Base-by-base conservation (phyloP, 2,113 vertebrate species). In the Cyphomyrus discorhynchus region DNA sequence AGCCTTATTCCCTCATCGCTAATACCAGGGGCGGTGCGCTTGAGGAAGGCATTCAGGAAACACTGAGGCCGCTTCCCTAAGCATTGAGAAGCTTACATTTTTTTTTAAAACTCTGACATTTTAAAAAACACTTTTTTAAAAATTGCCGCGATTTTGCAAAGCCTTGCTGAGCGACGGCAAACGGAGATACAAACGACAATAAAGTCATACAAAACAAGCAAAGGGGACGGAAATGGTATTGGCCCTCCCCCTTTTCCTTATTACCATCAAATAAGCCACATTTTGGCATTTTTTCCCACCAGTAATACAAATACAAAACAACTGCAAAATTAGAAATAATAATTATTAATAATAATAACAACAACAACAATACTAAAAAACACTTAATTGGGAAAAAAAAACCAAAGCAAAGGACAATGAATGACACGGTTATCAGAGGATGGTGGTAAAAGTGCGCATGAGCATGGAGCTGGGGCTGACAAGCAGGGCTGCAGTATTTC, bases 1-100 rank as follows among this genome's bases (percentile, higher is more conserved):
- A 91, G 92, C 92, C 93, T 91, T 70, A 92, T 90, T 91, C 89
- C 90, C 91, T 7, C 1, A 82, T 88, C 70, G 91, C 90, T 56
- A 62, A 89, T 89, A 91, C 84, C 91, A 88, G 46, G 3, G 84
- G 74, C 46, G 86, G 89, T 45, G 86, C 85, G 58, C 53, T 21
- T 31, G 89, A 70, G 58, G 39, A 47, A 80, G 86, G 89, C 91
- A 77, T 66, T 90, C 84, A 92, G 83, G 91, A 93, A 91, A 92
- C 58, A 92, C 93, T 92, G 93, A 95, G 93, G 93, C 94, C 91
- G 91, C 94, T 92, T 92, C 91, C 91, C 94, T 94, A 94, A 93
- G 88, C 56, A 90, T 93, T 94, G 94, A 93, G 95, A 95, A 95
- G 95, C 95, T 90, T 46, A 42, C 39, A 19, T 13, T 24, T 21